phyloP scores from a whole-genome alignment of 2,113 vertebrate genomes.

The Actenoides lindsayi region DNA sequence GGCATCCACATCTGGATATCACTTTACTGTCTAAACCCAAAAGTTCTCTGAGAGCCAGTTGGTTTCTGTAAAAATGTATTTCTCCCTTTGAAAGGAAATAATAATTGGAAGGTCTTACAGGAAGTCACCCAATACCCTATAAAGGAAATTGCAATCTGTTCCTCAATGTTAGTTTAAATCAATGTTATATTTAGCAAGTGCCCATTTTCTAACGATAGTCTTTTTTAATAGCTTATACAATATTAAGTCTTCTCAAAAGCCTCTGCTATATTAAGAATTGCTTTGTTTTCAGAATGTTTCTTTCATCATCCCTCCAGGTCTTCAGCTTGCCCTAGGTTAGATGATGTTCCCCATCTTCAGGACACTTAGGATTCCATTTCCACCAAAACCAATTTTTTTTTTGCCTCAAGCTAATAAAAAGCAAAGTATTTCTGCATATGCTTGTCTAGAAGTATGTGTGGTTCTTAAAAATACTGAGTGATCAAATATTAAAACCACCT shows the following conservation, averaged over 20 bases:
- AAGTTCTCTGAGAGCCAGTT: constrained; percentile 13
- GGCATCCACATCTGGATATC: constrained; percentile 62
- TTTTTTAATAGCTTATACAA: constrained; percentile 54
- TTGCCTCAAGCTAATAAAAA: constrained; percentile 42
- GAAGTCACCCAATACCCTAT: constrained; percentile 53
- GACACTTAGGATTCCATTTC: constrained; percentile 50
- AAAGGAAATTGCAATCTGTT: constrained; percentile 63
- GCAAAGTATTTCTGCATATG: constrained; percentile 26
- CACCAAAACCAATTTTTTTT: constrained; percentile 14
- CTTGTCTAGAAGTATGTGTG: neutral
- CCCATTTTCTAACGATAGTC: constrained; percentile 22
- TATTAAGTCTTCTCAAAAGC: constrained; percentile 47
- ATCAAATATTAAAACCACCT: constrained; percentile 27
- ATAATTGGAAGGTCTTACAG: constrained; percentile 67
- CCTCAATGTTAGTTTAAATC: constrained; percentile 60
- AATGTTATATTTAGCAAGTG: constrained; percentile 64
- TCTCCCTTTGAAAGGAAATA: constrained; percentile 62
- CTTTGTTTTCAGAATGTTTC: constrained; percentile 61
- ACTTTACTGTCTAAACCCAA: constrained; percentile 25
- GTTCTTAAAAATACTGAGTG: constrained; percentile 32
- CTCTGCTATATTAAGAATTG: constrained; percentile 58
- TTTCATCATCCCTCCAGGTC: constrained; percentile 34
- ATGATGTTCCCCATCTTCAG: neutral
- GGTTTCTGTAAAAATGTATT: constrained; percentile 55
- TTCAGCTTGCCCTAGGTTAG: constrained; percentile 18